Evolutionary conservation across 64 coral and sea anemone species (phyloP).

Genomic region (Dendronephthya gigantea): DNA sequence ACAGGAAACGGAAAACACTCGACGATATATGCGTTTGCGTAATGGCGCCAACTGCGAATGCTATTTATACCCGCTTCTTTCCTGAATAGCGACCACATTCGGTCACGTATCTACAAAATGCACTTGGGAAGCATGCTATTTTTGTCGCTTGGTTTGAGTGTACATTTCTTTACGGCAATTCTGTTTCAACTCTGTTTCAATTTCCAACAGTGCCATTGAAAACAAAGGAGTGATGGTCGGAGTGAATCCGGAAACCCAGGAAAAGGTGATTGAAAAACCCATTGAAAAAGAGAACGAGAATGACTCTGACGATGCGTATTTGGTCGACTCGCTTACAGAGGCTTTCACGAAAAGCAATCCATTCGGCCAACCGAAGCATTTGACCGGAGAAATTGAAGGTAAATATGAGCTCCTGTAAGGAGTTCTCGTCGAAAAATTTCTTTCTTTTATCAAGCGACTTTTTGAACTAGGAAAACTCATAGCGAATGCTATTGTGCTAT

Average conservation of each 20-base stretch:
- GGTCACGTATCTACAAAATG: too few relatives aligned
- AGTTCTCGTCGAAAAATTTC: too few relatives aligned
- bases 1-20: too few relatives aligned
- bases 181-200: not conserved
- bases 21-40: too few relatives aligned
- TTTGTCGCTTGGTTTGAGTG: too few relatives aligned
- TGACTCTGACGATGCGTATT: not conserved
- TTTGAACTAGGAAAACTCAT: not conserved
- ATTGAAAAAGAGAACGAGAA: not conserved
- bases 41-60: too few relatives aligned
- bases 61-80: too few relatives aligned
- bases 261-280: not conserved
- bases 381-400: not conserved
- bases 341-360: not conserved
- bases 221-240: not conserved
- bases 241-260: not conserved
- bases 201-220: slow-evolving; percentile 2
- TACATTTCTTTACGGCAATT: not conserved
- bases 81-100: too few relatives aligned
- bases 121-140: too few relatives aligned
- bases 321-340: not conserved
- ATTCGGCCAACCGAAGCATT: not conserved
- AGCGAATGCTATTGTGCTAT: too few relatives aligned
- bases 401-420: too few relatives aligned
- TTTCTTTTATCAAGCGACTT: not conserved